Evolutionary conservation across 2,113 vertebrate genomes (phyloP).

Genomic region (Smithornis capensis): DNA sequence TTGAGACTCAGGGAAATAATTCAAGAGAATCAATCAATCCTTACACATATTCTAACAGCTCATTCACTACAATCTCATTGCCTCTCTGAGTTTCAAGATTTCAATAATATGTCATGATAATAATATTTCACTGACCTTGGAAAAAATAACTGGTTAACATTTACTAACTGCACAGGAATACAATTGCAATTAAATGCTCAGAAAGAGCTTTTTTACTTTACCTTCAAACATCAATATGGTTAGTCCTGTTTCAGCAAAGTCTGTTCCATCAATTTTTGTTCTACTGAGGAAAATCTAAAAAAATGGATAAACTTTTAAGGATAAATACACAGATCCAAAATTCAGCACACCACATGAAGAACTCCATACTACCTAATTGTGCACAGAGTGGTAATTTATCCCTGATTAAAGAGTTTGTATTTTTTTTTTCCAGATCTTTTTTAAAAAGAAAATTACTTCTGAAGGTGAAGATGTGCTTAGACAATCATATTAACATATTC

Average conservation of each 20-base stretch:
- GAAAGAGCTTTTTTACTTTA: background rate
- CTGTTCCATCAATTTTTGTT: background rate
- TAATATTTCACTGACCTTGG: background rate
- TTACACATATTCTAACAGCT: background rate
- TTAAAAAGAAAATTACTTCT: conserved; percentile 79
- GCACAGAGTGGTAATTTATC: conserved; percentile 78
- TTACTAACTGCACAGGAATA: background rate
- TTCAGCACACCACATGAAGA: background rate
- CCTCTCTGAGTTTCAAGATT: background rate
- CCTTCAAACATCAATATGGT: background rate
- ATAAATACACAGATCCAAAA: conserved; percentile 44
- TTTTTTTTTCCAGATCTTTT: conserved; percentile 58
- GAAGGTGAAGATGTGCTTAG: conserved; percentile 88
- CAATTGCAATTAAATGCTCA: background rate
- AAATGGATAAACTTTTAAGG: conserved; percentile 58
- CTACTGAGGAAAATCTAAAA: background rate
- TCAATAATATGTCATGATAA: background rate
- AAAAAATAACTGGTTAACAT: background rate
- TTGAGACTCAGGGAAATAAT: background rate
- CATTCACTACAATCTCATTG: background rate
- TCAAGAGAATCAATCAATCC: background rate
- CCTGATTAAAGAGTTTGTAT: conserved; percentile 82
- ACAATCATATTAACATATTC: conserved; percentile 87
- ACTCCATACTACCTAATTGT: conserved; percentile 49
- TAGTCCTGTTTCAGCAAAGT: background rate